Evolutionary conservation across 2,888 invertebrate genomes (phyloP).

Genomic region (Strigamia transsilvanica): DNA sequence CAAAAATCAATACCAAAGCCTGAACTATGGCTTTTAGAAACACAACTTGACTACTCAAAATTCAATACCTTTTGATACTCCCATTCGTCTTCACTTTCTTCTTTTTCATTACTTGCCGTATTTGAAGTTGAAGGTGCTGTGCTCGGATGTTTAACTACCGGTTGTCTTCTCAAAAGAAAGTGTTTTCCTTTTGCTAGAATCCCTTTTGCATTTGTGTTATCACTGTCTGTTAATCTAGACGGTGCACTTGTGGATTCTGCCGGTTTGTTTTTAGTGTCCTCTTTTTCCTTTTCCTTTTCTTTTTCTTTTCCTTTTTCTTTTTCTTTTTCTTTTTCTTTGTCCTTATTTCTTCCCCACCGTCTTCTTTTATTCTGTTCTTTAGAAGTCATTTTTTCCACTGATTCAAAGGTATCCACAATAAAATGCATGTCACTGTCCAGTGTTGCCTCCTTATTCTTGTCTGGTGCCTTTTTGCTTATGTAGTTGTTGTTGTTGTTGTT

Average conservation of each 20-base stretch:
- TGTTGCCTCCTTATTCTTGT: neutral
- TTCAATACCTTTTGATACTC: neutral
- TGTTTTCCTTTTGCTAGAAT: slow-evolving; percentile 29
- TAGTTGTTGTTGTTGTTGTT: slow-evolving; percentile 4
- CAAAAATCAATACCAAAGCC: neutral
- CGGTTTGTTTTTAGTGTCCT: neutral
- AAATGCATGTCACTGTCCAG: slow-evolving; percentile 23
- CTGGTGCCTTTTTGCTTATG: neutral
- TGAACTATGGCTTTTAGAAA: too few relatives aligned
- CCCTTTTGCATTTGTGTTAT: neutral
- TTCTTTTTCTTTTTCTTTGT: neutral
- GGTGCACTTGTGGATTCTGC: slow-evolving; percentile 10
- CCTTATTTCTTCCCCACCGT: neutral
- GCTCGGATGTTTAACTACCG: neutral
- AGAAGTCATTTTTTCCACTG: slow-evolving; percentile 13
- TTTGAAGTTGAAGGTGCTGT: neutral
- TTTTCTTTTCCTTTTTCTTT: neutral
- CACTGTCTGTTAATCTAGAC: slow-evolving; percentile 1
- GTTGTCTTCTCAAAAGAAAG: neutral
- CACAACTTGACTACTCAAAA: too few relatives aligned
- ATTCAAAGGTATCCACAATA: slow-evolving; percentile 12
- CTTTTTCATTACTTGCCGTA: neutral
- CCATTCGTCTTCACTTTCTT: slow-evolving; percentile 11
- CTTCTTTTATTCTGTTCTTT: neutral
- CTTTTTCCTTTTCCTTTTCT: neutral